A percentile compares a stretch with the other conserved stretches of the same genome.
phyloP scores from a whole-genome alignment of 2,113 vertebrate genomes.

The Isurus oxyrinchus region DNA sequence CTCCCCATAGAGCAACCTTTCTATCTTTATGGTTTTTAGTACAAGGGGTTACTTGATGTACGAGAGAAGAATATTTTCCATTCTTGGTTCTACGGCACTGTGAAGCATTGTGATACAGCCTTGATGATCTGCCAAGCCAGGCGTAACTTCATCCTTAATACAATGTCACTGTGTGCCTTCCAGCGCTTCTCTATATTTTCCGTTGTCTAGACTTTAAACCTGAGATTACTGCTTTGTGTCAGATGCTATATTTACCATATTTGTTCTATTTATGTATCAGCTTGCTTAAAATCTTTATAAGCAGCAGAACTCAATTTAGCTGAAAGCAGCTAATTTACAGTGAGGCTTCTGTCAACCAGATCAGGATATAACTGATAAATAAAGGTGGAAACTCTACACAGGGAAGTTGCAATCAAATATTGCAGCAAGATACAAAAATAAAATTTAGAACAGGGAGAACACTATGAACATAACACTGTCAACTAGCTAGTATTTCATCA shows the following conservation, averaged over 20 bases:
- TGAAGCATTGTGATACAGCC: too few species aligned
- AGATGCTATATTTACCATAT: background rate
- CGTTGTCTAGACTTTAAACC: conserved; percentile 10
- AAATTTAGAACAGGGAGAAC: background rate
- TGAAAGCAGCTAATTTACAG: conserved; percentile 4
- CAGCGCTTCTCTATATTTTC: background rate
- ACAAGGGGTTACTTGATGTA: conserved; percentile 23
- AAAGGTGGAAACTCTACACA: background rate
- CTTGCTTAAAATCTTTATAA: background rate
- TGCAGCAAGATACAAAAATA: background rate
- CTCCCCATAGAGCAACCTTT: conserved; percentile 1
- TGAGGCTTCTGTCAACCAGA: background rate
- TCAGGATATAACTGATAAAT: background rate
- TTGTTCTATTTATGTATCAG: background rate
- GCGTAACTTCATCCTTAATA: background rate
- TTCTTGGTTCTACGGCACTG: background rate
- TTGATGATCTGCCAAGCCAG: conserved; percentile 18
- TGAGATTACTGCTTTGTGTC: conserved; percentile 13
- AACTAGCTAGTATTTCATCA: background rate
- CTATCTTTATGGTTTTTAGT: background rate
- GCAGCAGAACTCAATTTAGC: background rate
- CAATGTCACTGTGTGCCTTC: background rate
- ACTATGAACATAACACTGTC: background rate
- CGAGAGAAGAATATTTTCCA: conserved; percentile 16
- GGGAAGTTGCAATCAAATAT: background rate